A percentile compares a stretch with the other conserved stretches of the same genome.
Evolutionary conservation across 2,888 invertebrate species (phyloP).

Genomic region (Zonitis immaculata): DNA sequence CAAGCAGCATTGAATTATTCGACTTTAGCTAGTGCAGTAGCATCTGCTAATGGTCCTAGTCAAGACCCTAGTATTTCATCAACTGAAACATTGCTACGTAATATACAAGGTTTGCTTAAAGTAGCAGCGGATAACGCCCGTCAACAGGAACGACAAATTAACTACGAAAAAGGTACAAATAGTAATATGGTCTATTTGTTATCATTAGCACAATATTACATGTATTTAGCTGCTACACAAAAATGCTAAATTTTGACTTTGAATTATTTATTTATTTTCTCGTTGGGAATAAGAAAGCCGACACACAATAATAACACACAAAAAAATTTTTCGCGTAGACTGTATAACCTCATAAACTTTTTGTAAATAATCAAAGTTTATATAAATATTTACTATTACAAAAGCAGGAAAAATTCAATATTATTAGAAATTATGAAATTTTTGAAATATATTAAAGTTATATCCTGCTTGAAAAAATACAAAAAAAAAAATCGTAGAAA

Average conservation of each 20-base stretch:
- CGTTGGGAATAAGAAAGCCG: constrained; percentile 3
- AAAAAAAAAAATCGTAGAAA: constrained; percentile 8
- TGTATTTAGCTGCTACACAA: constrained; percentile 50
- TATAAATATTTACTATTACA: constrained; percentile 18
- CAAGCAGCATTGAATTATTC: constrained; percentile 82
- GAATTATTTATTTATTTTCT: no score
- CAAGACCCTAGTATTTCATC: constrained; percentile 68
- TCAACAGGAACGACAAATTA: constrained; percentile 93
- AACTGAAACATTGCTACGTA: constrained; percentile 88
- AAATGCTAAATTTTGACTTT: constrained; percentile 46
- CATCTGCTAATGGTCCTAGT: constrained; percentile 51
- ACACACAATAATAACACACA: background rate
- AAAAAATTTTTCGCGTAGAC: background rate
- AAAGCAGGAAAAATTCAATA: constrained; percentile 4
- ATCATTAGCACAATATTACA: constrained; percentile 49
- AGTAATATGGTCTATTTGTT: constrained; percentile 51
- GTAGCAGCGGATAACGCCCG: constrained; percentile 97
- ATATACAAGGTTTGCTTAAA: constrained; percentile 93
- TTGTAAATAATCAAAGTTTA: constrained; percentile 12
- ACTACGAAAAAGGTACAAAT: constrained; percentile 89
- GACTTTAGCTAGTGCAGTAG: constrained; percentile 62
- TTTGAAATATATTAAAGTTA: constrained; percentile 1
- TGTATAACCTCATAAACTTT: constrained; percentile 13
- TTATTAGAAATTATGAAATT: constrained; percentile 5
- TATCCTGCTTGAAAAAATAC: background rate